Percentiles rank a stretch among this genome's conserved stretches.
phyloP scores from a whole-genome alignment of 2,888 invertebrate genomes.

The Sesamia inferens region DNA sequence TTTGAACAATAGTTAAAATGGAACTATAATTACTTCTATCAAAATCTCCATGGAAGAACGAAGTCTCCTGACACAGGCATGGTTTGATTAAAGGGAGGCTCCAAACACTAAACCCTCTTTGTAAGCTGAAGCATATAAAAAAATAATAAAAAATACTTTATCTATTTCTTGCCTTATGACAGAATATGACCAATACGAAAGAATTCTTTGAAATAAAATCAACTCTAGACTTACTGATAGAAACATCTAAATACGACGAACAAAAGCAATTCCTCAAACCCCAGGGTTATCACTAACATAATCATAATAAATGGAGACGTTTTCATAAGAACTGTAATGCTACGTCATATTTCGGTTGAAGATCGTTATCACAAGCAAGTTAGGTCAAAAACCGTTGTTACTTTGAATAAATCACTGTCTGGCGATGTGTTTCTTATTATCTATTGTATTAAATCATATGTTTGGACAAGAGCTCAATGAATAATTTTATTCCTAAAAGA shows the following conservation, averaged over 20 bases:
- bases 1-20: background rate
- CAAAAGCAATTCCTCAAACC: slow-evolving; percentile 31
- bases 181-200: background rate
- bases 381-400: slow-evolving; percentile 34
- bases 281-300: slow-evolving; percentile 35
- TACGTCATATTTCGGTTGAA: slow-evolving; percentile 49
- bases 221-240: background rate
- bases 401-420: slow-evolving; percentile 28
- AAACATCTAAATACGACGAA: slow-evolving; percentile 37
- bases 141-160: background rate
- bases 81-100: background rate
- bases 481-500: slow-evolving; percentile 7
- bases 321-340: slow-evolving; percentile 30
- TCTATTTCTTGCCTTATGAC: background rate
- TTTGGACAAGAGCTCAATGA: slow-evolving; percentile 3
- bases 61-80: background rate
- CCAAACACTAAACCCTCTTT: background rate
- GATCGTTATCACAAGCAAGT: slow-evolving; percentile 49
- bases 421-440: slow-evolving; percentile 15
- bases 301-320: slow-evolving; percentile 37
- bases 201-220: slow-evolving; percentile 4
- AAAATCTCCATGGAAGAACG: background rate
- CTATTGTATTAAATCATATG: slow-evolving; percentile 28
- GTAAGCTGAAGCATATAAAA: background rate
- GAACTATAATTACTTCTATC: background rate